Percentiles rank a stretch among this genome's conserved stretches.
Conservation (phyloP, 2,888 invertebrate species). For the Agrochola macilenta region DNA sequence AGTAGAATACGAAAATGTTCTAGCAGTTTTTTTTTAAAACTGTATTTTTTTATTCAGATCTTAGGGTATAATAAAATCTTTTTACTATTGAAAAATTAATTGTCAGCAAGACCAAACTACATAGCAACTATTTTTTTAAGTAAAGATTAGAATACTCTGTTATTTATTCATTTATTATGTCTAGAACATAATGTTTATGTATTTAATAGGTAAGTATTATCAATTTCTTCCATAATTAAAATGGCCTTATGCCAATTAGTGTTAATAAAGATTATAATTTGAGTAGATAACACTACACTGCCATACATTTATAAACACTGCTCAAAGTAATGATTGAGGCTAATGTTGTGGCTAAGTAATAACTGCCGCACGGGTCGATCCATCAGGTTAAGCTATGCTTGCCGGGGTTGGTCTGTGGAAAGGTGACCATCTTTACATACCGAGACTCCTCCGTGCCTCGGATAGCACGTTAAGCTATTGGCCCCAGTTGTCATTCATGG, state of each 20-base stretch:
- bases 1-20: neutral
- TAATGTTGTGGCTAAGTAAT: too few species aligned
- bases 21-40: neutral
- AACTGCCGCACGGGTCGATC: too few species aligned
- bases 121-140: too few species aligned
- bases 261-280: neutral
- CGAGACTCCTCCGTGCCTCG: too few species aligned
- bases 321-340: too few species aligned
- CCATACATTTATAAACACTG: neutral
- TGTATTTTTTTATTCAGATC: neutral
- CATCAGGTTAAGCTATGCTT: too few species aligned
- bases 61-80: neutral
- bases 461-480: too few species aligned
- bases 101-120: neutral
- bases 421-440: too few species aligned
- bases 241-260: constrained; percentile 21
- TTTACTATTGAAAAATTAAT: neutral
- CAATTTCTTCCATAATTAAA: constrained; percentile 23
- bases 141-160: neutral
- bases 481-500: too few species aligned
- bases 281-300: constrained; percentile 4
- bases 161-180: neutral
- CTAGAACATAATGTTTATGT: neutral
- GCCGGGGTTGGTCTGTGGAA: too few species aligned
- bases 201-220: constrained; percentile 9